Conservation (phyloP, 2,797 vertebrate genomes). For the Nyctibius grandis region DNA sequence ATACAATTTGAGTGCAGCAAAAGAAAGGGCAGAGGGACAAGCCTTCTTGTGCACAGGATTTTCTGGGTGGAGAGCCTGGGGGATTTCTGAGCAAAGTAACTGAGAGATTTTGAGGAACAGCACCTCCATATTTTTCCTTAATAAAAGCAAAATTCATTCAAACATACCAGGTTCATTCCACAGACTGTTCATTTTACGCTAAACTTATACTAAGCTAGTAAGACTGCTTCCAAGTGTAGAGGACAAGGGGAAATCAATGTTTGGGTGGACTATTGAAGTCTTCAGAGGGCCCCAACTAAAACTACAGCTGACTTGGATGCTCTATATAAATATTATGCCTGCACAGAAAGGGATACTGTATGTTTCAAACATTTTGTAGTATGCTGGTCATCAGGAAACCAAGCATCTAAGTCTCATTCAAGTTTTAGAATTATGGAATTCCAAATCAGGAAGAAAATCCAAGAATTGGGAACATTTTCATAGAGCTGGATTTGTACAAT, state of each 20-base stretch:
- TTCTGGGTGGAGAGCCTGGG: background rate
- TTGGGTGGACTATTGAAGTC: background rate
- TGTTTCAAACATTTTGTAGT: background rate
- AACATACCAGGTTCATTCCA: background rate
- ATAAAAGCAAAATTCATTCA: background rate
- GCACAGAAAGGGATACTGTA: background rate
- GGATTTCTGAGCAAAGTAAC: background rate
- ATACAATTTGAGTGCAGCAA: background rate
- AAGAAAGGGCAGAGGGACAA: background rate
- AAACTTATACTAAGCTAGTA: background rate
- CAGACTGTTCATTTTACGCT: background rate
- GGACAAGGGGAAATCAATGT: too few species aligned
- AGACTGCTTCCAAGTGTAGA: background rate
- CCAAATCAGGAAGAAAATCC: background rate
- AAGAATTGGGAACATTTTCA: background rate
- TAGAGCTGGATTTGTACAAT: background rate
- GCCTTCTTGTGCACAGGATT: accelerated
- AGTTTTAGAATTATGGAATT: background rate
- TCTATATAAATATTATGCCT: background rate
- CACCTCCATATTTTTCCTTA: background rate
- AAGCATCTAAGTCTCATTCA: background rate
- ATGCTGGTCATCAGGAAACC: background rate
- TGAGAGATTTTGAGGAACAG: background rate
- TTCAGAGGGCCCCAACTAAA: background rate
- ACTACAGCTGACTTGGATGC: background rate